Base-by-base conservation (phyloP, 2,113 vertebrate genomes). In the Lepus timidus region DNA sequence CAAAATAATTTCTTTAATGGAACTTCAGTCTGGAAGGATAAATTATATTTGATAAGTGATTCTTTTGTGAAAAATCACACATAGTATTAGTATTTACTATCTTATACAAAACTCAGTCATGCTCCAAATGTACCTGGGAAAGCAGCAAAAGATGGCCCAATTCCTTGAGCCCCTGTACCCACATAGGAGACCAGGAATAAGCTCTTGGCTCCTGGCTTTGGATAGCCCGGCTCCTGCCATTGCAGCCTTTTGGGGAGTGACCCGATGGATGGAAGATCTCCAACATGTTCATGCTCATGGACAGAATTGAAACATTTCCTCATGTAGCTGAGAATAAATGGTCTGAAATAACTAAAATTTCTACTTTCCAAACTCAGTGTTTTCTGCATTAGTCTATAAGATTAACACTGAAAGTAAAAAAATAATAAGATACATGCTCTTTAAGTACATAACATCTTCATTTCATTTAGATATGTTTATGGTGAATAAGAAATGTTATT, bases 1-100 rank as follows among this genome's bases (percentile, higher is more conserved):
- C 52, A 79, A 88, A 94, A 68, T 76, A 75, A 80, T 67, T 91
- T 79, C 13, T 92, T 85, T 44, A 88, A 88, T 73, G 84, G 4
- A 10, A 71, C 31, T 89, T 89, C n/a, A 61, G 39, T n/a, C 73
- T 25, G 55, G 49, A 83, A 6, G 23, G 20, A 75, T 13, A 93
- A 62, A 65, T 31, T 82, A 65, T 78, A 76, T 80, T 39, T 64
- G 44, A 76, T 64, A 85, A 91, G 83, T 80, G 16, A 61, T 52
- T 25, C 7, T 78, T 88, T 91, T 39, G n/a, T 81, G 7, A 22
- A 89, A 82, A 85, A 64, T 29, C 36, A 84, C 49, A 73, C 7
- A 64, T 4, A 44, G 9, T 9, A 17, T 27, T 91, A 5, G 6
- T 75, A 82, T 25, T n/a, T 22, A 93, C 14, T 68, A 82, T 39